Base-by-base conservation (phyloP, 2,888 invertebrate genomes). In the Macrophya annulata region DNA sequence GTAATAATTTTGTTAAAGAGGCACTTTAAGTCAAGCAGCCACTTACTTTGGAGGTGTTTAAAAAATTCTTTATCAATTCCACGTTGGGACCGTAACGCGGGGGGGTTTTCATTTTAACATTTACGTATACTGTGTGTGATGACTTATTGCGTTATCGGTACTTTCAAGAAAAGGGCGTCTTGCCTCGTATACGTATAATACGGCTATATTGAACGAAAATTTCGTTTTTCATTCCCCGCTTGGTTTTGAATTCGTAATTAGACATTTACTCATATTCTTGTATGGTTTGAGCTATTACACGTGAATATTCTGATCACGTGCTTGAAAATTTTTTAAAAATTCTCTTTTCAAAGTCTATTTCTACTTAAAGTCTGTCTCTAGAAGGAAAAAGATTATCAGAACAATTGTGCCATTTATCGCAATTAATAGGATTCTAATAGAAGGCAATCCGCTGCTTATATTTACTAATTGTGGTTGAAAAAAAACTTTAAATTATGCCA, bases 1-100 rank as follows among this genome's bases (percentile, higher is more conserved):
- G 55, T 55, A 55, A 55, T 55, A 55, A 55, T 55, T 55, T n/a
- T 55, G 55, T 55, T 55, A 55, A 55, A 55, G 55, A 55, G 55
- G 55, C n/a, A 55, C 55, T 55, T n/a, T n/a, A 2, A 55, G 55
- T 55, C 55, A 55, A 55, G 55, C 55, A 55, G 55, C 55, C 55
- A 55, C 55, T 55, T 55, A 55, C 55, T 62, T 25, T 12, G 1
- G 25, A 25, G 25, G 25, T 25, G 62, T 62, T 62, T 62, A 10
- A 62, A 25, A 62, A 10, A 62, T 62, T 62, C 62, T 21, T 12
- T 62, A 62, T 62, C 25, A 25, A 62, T 62, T 62, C 25, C 25
- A 4, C 25, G 4, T 51, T 25, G 4, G 12, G 6, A 62, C 25
- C 25, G 25, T 9, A 17, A 3, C n/a, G n/a, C n/a, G n/a, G 48